These are phyloP conservation scores for Anastrepha ludens DNA, from an alignment of 1,140 invertebrate genomes.

Conservation along the genomic window DNA sequence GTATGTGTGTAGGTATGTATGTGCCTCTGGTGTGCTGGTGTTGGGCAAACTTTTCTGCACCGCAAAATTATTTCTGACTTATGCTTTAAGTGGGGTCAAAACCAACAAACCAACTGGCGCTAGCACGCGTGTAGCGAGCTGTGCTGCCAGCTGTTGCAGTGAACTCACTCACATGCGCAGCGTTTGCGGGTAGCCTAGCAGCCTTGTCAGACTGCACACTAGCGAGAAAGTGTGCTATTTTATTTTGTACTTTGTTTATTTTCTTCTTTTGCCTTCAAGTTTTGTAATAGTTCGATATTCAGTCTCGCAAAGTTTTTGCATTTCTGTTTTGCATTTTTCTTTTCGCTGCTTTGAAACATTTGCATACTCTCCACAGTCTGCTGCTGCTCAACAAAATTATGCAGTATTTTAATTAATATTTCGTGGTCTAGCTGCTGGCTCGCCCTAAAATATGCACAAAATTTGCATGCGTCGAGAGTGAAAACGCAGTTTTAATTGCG, in stretches of 20 bases:
- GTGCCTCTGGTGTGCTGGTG: background rate
- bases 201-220: background rate
- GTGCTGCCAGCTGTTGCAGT: background rate
- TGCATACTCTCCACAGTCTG: background rate
- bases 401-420: conserved; percentile 54
- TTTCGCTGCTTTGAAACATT: background rate
- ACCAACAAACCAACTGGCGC: background rate
- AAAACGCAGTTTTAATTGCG: background rate
- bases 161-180: background rate
- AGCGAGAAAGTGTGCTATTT: background rate
- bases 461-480: conserved; percentile 16
- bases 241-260: background rate
- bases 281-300: conserved; percentile 27
- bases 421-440: conserved; percentile 29
- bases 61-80: conserved; percentile 53
- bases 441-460: background rate
- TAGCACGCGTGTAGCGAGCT: background rate
- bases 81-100: conserved; percentile 38
- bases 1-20: background rate
- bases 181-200: background rate
- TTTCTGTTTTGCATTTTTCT: background rate
- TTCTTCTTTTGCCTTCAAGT: background rate
- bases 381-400: conserved; percentile 35
- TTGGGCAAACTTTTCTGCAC: conserved; percentile 27
- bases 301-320: background rate